A percentile compares a stretch with the other conserved stretches of the same genome.
Evolutionary conservation across 2,113 vertebrate genomes (phyloP).

Genomic region (Dipodomys stephensi): DNA sequence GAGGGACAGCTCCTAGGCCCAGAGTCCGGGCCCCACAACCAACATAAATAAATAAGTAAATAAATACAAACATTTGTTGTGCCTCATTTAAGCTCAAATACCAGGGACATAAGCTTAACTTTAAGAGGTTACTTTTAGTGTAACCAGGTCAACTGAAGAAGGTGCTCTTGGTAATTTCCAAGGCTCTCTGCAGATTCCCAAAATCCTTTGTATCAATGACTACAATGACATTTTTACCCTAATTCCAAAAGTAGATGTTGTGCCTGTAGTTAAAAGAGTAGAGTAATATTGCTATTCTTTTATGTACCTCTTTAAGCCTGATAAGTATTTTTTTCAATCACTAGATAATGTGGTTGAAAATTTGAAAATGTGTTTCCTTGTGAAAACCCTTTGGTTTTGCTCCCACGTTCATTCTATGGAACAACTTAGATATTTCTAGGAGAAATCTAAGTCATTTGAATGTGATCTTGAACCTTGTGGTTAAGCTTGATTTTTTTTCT

Average conservation of each 20-base stretch:
- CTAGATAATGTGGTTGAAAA: background rate
- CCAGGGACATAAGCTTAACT: background rate
- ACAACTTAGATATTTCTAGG: constrained; percentile 31
- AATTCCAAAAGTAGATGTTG: constrained; percentile 36
- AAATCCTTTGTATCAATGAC: constrained; percentile 17
- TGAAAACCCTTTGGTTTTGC: constrained; percentile 3
- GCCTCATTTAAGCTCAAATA: background rate
- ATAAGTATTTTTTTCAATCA: background rate
- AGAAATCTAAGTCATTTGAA: constrained; percentile 3
- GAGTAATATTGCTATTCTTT: constrained; percentile 42
- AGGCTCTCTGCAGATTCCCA: background rate
- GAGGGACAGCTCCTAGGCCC: no score
- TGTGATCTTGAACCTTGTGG: constrained; percentile 62
- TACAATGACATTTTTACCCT: constrained; percentile 38
- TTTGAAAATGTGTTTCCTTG: background rate
- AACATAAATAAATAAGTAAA: background rate
- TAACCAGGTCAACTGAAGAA: background rate
- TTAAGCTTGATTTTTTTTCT: constrained; percentile 48
- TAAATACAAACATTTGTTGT: background rate
- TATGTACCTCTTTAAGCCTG: background rate
- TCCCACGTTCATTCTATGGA: constrained; percentile 16
- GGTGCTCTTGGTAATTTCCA: constrained; percentile 40
- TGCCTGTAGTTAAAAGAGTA: constrained; percentile 12
- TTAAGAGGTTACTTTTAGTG: background rate
- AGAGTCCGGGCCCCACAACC: no score